phyloP scores from a whole-genome alignment of 2,113 vertebrate species.

The Gopherus evgoodei region DNA sequence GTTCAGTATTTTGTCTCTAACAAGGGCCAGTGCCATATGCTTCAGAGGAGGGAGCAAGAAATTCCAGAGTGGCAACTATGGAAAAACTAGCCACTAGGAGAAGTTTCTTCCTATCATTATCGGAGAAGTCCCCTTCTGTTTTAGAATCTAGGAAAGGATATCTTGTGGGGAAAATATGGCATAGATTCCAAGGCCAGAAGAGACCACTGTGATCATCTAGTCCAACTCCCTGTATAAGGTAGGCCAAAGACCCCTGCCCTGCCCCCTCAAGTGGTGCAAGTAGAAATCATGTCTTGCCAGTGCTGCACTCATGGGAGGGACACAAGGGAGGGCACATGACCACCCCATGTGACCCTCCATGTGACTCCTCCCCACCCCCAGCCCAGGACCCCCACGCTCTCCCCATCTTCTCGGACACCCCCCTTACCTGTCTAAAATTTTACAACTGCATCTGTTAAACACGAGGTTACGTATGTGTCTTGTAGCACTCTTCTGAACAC shows the following conservation, averaged over 20 bases:
- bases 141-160: not conserved
- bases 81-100: not conserved
- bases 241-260: not conserved
- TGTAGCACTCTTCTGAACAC: too few relatives aligned
- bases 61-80: not conserved
- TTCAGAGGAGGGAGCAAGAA: not conserved
- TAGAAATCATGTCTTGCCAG: too few relatives aligned
- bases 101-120: not conserved
- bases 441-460: too few relatives aligned
- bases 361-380: too few relatives aligned
- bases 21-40: not conserved
- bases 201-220: not conserved
- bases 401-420: too few relatives aligned
- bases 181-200: not conserved
- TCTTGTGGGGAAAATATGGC: not conserved
- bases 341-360: too few relatives aligned
- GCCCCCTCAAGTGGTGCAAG: too few relatives aligned
- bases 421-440: too few relatives aligned
- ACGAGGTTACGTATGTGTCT: too few relatives aligned
- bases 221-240: not conserved
- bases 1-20: not conserved
- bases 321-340: too few relatives aligned
- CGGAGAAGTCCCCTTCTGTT: not conserved
- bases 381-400: too few relatives aligned
- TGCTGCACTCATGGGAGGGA: too few relatives aligned